A percentile compares a stretch with the other conserved stretches of the same genome.
Conservation (phyloP, 1,140 invertebrate species). For the Zophobas morio region DNA sequence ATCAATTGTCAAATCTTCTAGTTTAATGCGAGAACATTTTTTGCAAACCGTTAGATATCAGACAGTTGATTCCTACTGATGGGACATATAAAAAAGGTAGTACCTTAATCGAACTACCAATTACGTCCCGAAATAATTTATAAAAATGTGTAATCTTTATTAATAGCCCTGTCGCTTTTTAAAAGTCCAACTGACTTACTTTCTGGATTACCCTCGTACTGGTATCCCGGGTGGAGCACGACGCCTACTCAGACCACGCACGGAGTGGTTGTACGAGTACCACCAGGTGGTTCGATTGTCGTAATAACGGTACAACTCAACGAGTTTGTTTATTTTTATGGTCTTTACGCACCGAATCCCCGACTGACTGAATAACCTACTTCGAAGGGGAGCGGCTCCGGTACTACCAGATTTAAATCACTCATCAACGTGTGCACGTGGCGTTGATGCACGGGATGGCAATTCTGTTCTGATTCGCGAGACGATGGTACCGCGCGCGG, state of each 20-base stretch:
- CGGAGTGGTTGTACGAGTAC: slow-evolving; percentile 1
- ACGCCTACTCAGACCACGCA: neutral
- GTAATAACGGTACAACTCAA: slow-evolving; percentile 15
- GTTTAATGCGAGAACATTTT: no score
- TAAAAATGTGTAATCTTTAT: no score
- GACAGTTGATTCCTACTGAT: no score
- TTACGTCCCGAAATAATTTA: no score
- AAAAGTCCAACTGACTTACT: no score
- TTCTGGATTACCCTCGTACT: neutral
- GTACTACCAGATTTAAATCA: slow-evolving; percentile 21
- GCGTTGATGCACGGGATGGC: neutral
- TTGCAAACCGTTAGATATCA: no score
- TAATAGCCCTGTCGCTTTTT: no score
- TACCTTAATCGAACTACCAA: no score
- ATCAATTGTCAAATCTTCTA: no score
- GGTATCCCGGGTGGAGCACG: neutral
- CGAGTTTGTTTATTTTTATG: slow-evolving; percentile 19
- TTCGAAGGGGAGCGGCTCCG: slow-evolving; percentile 12
- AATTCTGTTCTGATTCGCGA: slow-evolving; percentile 1
- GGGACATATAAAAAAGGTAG: no score
- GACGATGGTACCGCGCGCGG: neutral
- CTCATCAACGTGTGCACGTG: slow-evolving; percentile 26
- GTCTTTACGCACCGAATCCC: slow-evolving; percentile 17
- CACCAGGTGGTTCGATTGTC: slow-evolving; percentile 19
- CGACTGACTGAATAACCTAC: slow-evolving; percentile 30